A percentile compares a stretch with the other conserved stretches of the same genome.
Conservation (phyloP, 2,797 vertebrate genomes). For the Xiphophorus birchmanni region DNA sequence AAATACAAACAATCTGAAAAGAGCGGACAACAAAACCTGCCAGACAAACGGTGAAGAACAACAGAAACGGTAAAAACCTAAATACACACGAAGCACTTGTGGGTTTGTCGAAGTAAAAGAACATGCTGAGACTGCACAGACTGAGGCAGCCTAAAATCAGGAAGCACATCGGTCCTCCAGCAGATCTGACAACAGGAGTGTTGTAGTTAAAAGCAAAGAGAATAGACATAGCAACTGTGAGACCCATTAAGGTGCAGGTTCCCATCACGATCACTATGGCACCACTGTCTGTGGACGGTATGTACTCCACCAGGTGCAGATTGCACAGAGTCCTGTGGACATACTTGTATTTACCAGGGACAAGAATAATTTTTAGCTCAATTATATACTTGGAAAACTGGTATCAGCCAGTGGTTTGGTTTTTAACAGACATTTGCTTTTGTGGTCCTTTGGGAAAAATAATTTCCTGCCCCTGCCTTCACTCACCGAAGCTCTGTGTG, state of each 20-base stretch:
- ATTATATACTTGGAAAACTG: background rate
- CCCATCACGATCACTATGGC: slow-evolving; percentile 68
- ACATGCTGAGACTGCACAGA: slow-evolving; percentile 72
- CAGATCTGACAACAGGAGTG: slow-evolving; percentile 87
- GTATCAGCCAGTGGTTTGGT: background rate
- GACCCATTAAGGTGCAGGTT: slow-evolving; percentile 59
- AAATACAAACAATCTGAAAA: slow-evolving; percentile 87
- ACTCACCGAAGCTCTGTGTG: background rate
- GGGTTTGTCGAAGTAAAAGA: slow-evolving; percentile 82
- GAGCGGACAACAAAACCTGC: slow-evolving; percentile 84
- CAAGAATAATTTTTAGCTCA: background rate
- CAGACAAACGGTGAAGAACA: slow-evolving; percentile 81
- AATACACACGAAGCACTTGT: slow-evolving; percentile 66
- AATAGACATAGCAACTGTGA: slow-evolving; percentile 55
- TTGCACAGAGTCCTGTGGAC: slow-evolving; percentile 60
- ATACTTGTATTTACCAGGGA: background rate
- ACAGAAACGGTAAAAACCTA: slow-evolving; percentile 66
- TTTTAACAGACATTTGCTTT: background rate
- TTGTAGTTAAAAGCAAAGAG: slow-evolving; percentile 80
- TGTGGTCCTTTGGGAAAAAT: background rate
- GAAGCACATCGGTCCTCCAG: slow-evolving; percentile 85
- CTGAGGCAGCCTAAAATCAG: slow-evolving; percentile 82
- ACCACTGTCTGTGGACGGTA: slow-evolving; percentile 67
- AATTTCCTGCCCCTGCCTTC: background rate
- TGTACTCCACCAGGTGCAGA: slow-evolving; percentile 70